A percentile compares a stretch with the other conserved stretches of the same genome.
Evolutionary conservation across 2,113 vertebrate genomes (phyloP).

Genomic region (Rhombomys opimus): DNA sequence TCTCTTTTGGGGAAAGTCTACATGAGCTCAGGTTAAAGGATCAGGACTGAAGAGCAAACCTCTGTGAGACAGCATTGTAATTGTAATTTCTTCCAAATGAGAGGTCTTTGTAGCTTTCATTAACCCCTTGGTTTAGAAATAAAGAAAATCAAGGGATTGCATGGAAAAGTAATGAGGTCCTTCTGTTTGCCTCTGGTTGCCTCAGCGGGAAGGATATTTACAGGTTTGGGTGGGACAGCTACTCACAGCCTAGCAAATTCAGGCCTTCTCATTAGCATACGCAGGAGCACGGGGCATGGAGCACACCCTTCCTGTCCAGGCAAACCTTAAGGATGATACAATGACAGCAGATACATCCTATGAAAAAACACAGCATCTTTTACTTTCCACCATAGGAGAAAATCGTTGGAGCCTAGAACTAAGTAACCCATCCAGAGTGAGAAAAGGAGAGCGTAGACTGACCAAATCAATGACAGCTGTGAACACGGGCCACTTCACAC

Average conservation of each 20-base stretch:
- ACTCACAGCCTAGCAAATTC: background rate
- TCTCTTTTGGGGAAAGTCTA: background rate
- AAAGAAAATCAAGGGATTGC: conserved; percentile 28
- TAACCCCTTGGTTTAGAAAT: conserved; percentile 12
- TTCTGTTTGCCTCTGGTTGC: background rate
- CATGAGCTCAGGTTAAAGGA: background rate
- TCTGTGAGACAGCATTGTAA: background rate
- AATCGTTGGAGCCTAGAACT: background rate
- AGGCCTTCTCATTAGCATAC: background rate
- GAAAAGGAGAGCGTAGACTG: background rate
- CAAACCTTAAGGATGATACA: background rate
- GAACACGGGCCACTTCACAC: background rate
- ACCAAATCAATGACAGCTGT: background rate
- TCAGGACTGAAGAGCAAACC: background rate
- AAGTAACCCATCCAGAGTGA: background rate
- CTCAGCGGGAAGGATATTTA: background rate
- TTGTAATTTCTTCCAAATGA: conserved; percentile 50
- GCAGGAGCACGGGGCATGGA: background rate
- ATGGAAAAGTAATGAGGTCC: background rate
- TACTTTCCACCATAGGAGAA: background rate
- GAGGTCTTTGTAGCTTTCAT: background rate
- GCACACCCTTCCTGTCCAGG: too few species aligned
- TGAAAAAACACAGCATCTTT: background rate
- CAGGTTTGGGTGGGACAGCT: background rate
- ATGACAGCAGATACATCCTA: background rate